These are phyloP conservation scores for Antheraea mylitta DNA, from an alignment of 1,140 invertebrate genomes.

Conservation along the genomic window DNA sequence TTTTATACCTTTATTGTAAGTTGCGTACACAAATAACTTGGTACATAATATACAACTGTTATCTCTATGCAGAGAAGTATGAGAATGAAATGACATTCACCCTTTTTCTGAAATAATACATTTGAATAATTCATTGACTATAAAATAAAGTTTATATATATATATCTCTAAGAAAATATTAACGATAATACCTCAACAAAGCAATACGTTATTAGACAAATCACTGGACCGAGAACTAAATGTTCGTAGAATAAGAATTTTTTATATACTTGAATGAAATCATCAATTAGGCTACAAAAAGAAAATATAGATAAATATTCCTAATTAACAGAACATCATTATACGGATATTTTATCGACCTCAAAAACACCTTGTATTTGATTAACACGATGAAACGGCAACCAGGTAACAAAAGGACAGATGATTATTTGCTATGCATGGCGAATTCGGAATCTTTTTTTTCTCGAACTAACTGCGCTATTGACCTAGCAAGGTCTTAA, in stretches of 20 bases:
- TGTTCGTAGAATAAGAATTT: constrained; percentile 57
- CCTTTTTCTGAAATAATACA: constrained; percentile 41
- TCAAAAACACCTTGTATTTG: too few relatives aligned
- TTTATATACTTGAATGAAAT: constrained; percentile 47
- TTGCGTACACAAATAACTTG: constrained; percentile 49
- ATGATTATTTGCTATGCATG: too few relatives aligned
- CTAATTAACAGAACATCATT: too few relatives aligned
- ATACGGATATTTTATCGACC: too few relatives aligned
- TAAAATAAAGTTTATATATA: not conserved
- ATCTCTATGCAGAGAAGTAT: constrained; percentile 40
- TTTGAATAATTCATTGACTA: too few relatives aligned
- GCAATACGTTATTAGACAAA: constrained; percentile 55
- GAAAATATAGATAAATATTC: not conserved
- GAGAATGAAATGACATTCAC: constrained; percentile 44
- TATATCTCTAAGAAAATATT: constrained; percentile 11
- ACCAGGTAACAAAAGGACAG: too few relatives aligned
- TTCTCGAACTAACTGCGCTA: too few relatives aligned
- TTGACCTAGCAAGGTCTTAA: too few relatives aligned
- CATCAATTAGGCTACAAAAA: constrained; percentile 25
- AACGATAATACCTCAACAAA: constrained; percentile 38
- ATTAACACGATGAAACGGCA: too few relatives aligned
- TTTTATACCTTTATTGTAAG: constrained; percentile 44
- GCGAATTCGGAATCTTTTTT: too few relatives aligned
- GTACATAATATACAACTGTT: constrained; percentile 41
- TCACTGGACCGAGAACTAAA: constrained; percentile 40